phyloP scores from a whole-genome alignment of 2,888 invertebrate genomes.

The Halictus ligatus region DNA sequence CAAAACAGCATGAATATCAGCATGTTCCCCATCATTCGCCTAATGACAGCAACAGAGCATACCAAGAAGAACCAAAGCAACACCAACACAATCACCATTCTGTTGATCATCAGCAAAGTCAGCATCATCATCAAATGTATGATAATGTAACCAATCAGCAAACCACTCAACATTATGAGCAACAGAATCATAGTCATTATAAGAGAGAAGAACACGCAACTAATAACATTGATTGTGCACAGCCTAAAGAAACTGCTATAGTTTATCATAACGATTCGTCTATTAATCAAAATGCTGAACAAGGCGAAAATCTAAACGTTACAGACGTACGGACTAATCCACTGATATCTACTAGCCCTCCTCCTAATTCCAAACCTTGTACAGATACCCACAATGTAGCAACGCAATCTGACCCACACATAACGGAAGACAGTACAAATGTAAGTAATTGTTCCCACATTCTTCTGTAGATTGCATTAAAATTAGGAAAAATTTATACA shows the following conservation, averaged over 20 bases:
- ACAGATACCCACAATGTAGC: slow-evolving; percentile 77
- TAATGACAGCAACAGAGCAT: slow-evolving; percentile 25
- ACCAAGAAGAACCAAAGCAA: slow-evolving; percentile 26
- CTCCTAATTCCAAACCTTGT: slow-evolving; percentile 67
- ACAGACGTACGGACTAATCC: slow-evolving; percentile 55
- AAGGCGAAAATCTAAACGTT: slow-evolving; percentile 30
- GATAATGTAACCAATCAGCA: slow-evolving; percentile 40
- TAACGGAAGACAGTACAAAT: slow-evolving; percentile 74
- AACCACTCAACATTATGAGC: slow-evolving; percentile 36
- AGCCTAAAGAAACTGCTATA: slow-evolving; percentile 24
- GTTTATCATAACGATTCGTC: slow-evolving; percentile 21
- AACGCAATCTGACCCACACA: slow-evolving; percentile 76
- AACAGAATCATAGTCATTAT: slow-evolving; percentile 28
- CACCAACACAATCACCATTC: slow-evolving; percentile 28
- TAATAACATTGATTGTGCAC: slow-evolving; percentile 16
- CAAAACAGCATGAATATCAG: slow-evolving; percentile 18
- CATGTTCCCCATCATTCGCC: slow-evolving; percentile 29
- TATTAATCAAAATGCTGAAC: slow-evolving; percentile 21
- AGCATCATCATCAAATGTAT: slow-evolving; percentile 30
- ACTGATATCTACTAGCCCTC: slow-evolving; percentile 53
- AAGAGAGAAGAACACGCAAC: slow-evolving; percentile 6
- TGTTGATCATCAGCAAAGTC: slow-evolving; percentile 31
- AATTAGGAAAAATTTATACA: slow-evolving; percentile 28
- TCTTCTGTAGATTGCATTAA: slow-evolving; percentile 55
- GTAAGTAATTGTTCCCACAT: slow-evolving; percentile 79